Percentiles rank a stretch among this genome's conserved stretches.
phyloP scores from a whole-genome alignment of 92 coral and sea anemone genomes.

The Plumapathes pennacea region DNA sequence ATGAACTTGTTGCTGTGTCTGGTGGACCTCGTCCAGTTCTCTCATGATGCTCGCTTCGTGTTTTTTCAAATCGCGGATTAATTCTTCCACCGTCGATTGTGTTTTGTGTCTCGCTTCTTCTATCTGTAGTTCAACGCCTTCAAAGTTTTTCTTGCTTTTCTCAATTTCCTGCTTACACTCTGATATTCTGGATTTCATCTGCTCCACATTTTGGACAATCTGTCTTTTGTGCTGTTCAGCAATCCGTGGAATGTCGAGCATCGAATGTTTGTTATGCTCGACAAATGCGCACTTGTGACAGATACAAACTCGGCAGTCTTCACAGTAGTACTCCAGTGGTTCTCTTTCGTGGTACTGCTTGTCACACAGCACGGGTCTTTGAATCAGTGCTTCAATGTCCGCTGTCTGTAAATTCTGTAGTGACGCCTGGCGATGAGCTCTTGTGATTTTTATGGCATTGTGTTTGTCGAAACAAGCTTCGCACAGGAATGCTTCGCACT shows the following conservation, averaged over 20 bases:
- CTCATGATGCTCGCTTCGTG: neutral
- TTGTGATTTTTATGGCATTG: slow-evolving; percentile 1
- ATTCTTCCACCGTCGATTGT: slow-evolving; percentile 1
- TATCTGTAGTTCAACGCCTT: neutral
- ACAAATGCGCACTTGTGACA: slow-evolving; percentile 4
- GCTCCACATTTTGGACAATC: neutral
- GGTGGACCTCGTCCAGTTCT: neutral
- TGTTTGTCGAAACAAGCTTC: neutral
- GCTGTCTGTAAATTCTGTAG: neutral
- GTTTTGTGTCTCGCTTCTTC: too few species aligned
- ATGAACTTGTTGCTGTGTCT: slow-evolving; percentile 1
- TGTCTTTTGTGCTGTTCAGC: neutral
- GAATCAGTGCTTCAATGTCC: neutral
- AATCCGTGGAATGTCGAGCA: neutral
- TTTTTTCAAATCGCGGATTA: slow-evolving; percentile 5
- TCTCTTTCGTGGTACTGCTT: neutral
- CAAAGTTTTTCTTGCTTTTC: neutral
- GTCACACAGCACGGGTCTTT: slow-evolving; percentile 4
- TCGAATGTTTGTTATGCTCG: neutral
- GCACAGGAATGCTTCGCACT: slow-evolving; percentile 9
- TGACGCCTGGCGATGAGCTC: slow-evolving; percentile 4
- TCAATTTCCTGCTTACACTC: neutral
- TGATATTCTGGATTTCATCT: neutral
- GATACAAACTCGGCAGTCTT: slow-evolving; percentile 2
- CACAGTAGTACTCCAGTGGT: neutral